Percentiles rank a stretch among this genome's conserved stretches.
Evolutionary conservation across 2,113 vertebrate genomes (phyloP).

Genomic region (Nettapus auritus): DNA sequence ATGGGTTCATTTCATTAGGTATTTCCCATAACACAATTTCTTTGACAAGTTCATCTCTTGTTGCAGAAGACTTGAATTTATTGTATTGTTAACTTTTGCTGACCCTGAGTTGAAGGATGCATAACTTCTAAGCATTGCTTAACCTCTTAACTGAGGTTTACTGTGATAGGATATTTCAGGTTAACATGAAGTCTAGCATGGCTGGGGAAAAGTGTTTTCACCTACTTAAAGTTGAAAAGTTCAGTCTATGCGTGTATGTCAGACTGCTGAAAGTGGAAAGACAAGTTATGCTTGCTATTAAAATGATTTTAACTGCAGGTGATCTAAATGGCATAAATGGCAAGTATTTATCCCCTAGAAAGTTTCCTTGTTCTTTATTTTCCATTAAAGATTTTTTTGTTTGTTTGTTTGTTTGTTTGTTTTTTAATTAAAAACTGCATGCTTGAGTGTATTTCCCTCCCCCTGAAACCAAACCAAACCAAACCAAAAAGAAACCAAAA

Average conservation of each 20-base stretch:
- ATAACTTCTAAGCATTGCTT: not conserved
- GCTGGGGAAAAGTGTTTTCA: not conserved
- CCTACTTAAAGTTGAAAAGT: not conserved
- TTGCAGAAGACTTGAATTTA: not conserved
- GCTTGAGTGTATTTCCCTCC: not conserved
- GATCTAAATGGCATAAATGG: not conserved
- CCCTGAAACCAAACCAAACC: not conserved
- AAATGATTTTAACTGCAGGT: not conserved
- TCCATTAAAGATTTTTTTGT: not conserved
- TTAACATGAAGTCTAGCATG: not conserved
- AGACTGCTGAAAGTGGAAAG: not conserved
- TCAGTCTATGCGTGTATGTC: not conserved
- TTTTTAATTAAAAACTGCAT: not conserved
- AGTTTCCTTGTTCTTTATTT: not conserved
- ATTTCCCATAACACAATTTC: not conserved
- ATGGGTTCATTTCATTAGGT: not conserved
- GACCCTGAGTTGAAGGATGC: not conserved
- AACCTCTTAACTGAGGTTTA: not conserved
- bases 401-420: no score
- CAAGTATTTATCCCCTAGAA: not conserved
- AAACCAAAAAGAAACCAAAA: not conserved
- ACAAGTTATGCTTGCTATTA: not conserved
- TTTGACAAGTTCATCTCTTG: not conserved
- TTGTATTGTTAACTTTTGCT: not conserved
- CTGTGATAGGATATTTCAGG: not conserved